Evolutionary conservation across 2,797 vertebrate genomes (phyloP), one percentile per base, ranked within the genome.

Genomic region (Hephaestus fuliginosus): DNA sequence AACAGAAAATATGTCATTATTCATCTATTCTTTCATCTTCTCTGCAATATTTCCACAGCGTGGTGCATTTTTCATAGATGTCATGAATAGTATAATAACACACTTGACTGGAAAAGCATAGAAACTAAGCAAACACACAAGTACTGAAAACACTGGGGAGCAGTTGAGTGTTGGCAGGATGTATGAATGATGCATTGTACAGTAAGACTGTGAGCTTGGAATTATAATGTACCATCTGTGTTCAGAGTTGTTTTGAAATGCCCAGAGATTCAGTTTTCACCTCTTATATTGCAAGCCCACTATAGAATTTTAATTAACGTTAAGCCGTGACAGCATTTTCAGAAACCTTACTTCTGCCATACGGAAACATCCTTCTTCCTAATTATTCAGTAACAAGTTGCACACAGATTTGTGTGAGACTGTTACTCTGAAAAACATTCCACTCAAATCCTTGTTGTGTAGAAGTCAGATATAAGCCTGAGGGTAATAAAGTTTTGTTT

Each of bases 131-230:
- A 87, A 88, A 86, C 81, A 82, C 53, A 67, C 71, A 78, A 74
- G 74, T 11, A 62, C 41, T 66, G 74, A 70, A 81, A 86, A 62
- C 61, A 55, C 75, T 53, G 51, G 74, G 66, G 83, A 86, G 66
- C 74, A 79, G 70, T 72, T 61, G 70, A 89, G 77, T 53, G 74
- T 86, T 79, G 81, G 76, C 81, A 79, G 82, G 60, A 69, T 60
- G 73, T 69, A 73, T 84, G 83, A 90, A 75, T 86, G 86, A 87
- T 84, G 73, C 68, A 77, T 82, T 88, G 81, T 83, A 84, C 68
- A 70, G 74, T 68, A 69, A 46, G 55, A 70, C 73, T 75, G 81
- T 62, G 76, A 81, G 74, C 60, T 70, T 65, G 84, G 74, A 83
- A 84, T 81, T 75, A 72, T 73, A 80, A 83, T 82, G 62, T 75